phyloP scores from a whole-genome alignment of 1,140 invertebrate genomes.

The Sipha flava region DNA sequence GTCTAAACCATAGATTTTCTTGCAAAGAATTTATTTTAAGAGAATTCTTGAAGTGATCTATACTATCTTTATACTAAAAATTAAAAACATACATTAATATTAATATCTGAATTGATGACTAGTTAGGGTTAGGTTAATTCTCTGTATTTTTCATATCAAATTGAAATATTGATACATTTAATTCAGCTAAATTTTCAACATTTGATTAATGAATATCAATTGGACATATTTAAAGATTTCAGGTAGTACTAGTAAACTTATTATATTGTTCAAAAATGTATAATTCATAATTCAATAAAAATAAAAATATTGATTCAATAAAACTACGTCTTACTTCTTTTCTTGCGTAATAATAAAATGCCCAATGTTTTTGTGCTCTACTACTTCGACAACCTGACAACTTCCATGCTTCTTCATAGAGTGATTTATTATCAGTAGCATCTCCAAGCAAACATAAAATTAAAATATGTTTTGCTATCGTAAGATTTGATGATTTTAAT shows the following conservation, averaged over 20 bases:
- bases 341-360: constrained; percentile 62
- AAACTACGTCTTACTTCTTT: constrained; percentile 47
- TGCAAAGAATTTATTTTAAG: constrained; percentile 78
- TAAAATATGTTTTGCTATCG: neutral
- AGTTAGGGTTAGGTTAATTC: no score
- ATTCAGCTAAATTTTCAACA: no score
- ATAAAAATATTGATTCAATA: constrained; percentile 6
- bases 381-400: constrained; percentile 71
- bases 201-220: no score
- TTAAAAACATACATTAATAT: constrained; percentile 23
- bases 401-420: constrained; percentile 85
- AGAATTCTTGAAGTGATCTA: constrained; percentile 69
- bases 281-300: neutral
- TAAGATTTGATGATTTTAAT: neutral
- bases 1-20: constrained; percentile 70
- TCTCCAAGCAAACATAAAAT: constrained; percentile 76
- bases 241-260: no score
- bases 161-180: no score
- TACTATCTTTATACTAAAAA: constrained; percentile 59
- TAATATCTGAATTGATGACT: no score
- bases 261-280: no score
- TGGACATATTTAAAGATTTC: no score
- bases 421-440: constrained; percentile 53
- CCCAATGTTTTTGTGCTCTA: constrained; percentile 75
- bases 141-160: no score